Evolutionary conservation across 2,888 invertebrate species (phyloP).

Genomic region (Drosophila monieri): DNA sequence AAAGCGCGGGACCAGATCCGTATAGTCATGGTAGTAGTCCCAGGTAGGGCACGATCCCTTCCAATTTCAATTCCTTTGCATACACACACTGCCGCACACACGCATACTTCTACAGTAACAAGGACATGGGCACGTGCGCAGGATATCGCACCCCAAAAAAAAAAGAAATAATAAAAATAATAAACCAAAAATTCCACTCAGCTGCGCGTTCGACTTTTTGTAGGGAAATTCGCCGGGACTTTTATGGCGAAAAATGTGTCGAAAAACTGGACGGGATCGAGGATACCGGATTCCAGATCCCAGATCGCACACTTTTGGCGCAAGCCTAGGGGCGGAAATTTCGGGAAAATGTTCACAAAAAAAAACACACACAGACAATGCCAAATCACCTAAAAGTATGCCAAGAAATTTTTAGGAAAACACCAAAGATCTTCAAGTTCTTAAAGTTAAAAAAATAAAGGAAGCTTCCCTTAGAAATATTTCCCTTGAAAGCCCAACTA

Average conservation of each 20-base stretch:
- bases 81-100: constrained; percentile 7
- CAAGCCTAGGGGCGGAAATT: constrained; percentile 47
- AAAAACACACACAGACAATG: not conserved
- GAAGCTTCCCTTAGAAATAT: no score
- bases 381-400: constrained; percentile 21
- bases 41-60: constrained; percentile 45
- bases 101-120: constrained; percentile 24
- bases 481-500: no score
- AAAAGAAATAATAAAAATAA: constrained; percentile 13
- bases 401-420: not conserved
- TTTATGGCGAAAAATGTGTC: constrained; percentile 4
- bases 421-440: no score
- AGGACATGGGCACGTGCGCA: constrained; percentile 34
- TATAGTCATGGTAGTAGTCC: not conserved
- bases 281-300: constrained; percentile 51
- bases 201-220: constrained; percentile 32
- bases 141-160: constrained; percentile 51
- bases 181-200: constrained; percentile 20
- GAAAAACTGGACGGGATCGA: constrained; percentile 20
- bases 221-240: constrained; percentile 42
- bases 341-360: not conserved
- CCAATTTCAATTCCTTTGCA: constrained; percentile 19
- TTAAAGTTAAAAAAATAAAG: no score
- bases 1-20: constrained; percentile 32
- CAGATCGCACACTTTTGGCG: constrained; percentile 64